phyloP scores from a whole-genome alignment of 2,888 invertebrate genomes.

The Agriopis aurantiaria region DNA sequence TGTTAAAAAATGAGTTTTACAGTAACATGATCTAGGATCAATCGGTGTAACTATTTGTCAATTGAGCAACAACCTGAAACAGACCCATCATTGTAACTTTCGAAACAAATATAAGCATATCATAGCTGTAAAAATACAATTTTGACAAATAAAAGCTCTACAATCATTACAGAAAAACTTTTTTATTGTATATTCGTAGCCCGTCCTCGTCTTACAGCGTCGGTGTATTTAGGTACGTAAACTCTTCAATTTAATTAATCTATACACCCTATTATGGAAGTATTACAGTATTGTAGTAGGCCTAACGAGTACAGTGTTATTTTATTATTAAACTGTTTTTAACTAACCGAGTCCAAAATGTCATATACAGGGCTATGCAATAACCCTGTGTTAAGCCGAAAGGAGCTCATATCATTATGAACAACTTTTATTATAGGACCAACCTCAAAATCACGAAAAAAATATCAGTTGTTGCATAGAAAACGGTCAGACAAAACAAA shows the following conservation, averaged over 20 bases:
- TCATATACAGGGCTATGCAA: too few relatives aligned
- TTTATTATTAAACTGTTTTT: too few relatives aligned
- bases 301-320: too few relatives aligned
- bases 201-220: background rate
- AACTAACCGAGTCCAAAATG: too few relatives aligned
- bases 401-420: too few relatives aligned
- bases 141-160: conserved; percentile 93
- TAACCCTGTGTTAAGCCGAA: too few relatives aligned
- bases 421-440: too few relatives aligned
- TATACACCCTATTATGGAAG: background rate
- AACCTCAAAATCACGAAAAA: too few relatives aligned
- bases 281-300: background rate
- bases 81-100: conserved; percentile 86
- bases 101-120: conserved; percentile 95
- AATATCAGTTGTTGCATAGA: too few relatives aligned
- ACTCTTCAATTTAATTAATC: too few relatives aligned
- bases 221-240: conserved; percentile 38
- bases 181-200: conserved; percentile 59
- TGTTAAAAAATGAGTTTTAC: conserved; percentile 74
- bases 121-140: conserved; percentile 96
- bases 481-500: too few relatives aligned
- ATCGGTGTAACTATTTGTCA: conserved; percentile 80
- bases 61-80: conserved; percentile 77
- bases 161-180: conserved; percentile 81
- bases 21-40: conserved; percentile 74